These are phyloP conservation scores for Crotalus horridus DNA, from an alignment of 2,113 vertebrate species.

Conservation along the genomic window DNA sequence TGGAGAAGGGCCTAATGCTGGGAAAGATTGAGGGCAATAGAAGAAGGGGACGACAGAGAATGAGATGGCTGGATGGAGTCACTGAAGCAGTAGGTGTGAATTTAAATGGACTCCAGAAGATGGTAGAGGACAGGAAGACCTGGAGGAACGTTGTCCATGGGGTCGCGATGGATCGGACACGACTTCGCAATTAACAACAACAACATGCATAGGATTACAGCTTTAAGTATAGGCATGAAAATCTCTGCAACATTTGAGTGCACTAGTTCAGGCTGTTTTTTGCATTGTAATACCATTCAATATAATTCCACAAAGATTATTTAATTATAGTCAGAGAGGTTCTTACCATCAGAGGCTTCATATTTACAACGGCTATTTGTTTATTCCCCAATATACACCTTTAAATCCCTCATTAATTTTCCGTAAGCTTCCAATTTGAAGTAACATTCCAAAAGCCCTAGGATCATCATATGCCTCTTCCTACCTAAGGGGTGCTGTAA, in stretches of 20 bases:
- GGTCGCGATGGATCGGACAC: no score
- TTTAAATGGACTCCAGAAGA: no score
- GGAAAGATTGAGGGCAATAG: no score
- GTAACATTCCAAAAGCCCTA: neutral
- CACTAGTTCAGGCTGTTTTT: slow-evolving; percentile 33
- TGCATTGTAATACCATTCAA: slow-evolving; percentile 6
- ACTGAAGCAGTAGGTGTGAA: no score
- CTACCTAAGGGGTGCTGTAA: slow-evolving; percentile 18
- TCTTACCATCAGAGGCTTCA: slow-evolving; percentile 5
- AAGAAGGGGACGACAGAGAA: no score
- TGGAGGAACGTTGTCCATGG: no score
- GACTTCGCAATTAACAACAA: no score
- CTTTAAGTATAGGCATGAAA: neutral
- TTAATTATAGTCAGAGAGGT: slow-evolving; percentile 33
- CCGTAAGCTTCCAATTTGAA: slow-evolving; percentile 46
- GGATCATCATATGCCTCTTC: slow-evolving; percentile 34
- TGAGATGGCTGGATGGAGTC: no score
- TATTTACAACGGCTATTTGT: slow-evolving; percentile 55
- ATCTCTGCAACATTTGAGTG: slow-evolving; percentile 14
- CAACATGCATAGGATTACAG: neutral
- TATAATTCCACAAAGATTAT: slow-evolving; percentile 37
- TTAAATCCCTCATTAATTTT: slow-evolving; percentile 59
- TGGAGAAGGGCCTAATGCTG: no score
- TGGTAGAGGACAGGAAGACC: no score
- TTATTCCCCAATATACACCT: slow-evolving; percentile 42